Evolutionary conservation across 2,113 vertebrate genomes (phyloP), one percentile per base, ranked within the genome.

Genomic region (Malurus alboscapulatus): DNA sequence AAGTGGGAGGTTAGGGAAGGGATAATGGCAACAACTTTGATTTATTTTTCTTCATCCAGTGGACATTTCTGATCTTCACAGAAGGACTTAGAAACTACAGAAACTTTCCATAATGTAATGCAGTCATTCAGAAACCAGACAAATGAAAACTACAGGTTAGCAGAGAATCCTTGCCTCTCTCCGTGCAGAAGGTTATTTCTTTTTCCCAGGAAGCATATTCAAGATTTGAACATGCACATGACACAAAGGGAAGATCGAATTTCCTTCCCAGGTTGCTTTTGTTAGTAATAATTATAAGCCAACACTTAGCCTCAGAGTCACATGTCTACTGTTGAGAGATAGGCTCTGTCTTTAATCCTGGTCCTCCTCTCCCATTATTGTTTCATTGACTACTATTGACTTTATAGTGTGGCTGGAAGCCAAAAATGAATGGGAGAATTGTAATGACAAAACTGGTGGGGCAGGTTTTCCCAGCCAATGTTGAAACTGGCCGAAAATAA

Each of bases 381-480:
- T 97, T 96, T 95, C 95, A 88, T 75, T 94, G 89, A 95, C 86
- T 81, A 50, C 88, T 97, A 91, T 95, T 96, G 96, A 97, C 94
- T 97, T 94, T 96, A 87, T 84, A 82, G 96, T 92, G 83, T 5
- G 63, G 59, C 93, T 96, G 75, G 87, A 95, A 94, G 91, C 85
- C 90, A 82, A n/a, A 75, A 92, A 59, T 58, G 45, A 96, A 90
- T 84, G 84, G 59, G 48, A 85, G 78, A 91, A 88, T 59, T 92
- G 93, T 89, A 86, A 96, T 88, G 89, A 66, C 42, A 88, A 57
- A 92, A 97, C 95, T 97, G 84, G 96, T 63, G 88, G 63, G 94
- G 79, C 90, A 75, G 50, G 97, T 97, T 97, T 96, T 90, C 72
- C 78, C 65, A 38, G 95, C 90, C 88, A 93, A 73, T 76, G 53